Percentiles rank a stretch among this genome's conserved stretches.
These are phyloP conservation scores for Grantiella picta DNA, from an alignment of 2,113 vertebrate species.

Conservation along the genomic window DNA sequence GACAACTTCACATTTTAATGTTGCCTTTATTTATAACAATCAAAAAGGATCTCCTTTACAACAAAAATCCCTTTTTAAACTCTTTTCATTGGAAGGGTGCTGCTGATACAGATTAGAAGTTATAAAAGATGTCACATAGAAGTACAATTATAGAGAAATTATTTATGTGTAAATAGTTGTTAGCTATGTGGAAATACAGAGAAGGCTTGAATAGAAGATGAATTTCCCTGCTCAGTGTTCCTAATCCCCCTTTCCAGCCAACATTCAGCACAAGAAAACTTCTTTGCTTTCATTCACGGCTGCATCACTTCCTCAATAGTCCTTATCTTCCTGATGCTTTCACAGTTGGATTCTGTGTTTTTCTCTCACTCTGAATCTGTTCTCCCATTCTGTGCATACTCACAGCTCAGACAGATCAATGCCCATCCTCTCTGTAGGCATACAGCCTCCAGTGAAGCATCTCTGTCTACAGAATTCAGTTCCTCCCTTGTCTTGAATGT, in stretches of 20 bases:
- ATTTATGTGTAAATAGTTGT: background rate
- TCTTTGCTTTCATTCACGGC: background rate
- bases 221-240: background rate
- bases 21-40: background rate
- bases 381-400: background rate
- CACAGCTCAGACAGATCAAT: background rate
- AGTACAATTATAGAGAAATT: background rate
- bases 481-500: background rate
- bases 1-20: background rate
- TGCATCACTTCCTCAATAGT: background rate
- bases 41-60: background rate
- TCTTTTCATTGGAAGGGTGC: background rate
- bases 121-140: background rate
- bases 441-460: background rate
- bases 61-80: background rate
- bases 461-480: background rate
- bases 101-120: background rate
- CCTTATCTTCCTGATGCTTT: conserved; percentile 19
- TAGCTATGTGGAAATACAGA: background rate
- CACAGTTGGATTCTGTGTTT: conserved; percentile 7
- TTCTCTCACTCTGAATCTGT: background rate
- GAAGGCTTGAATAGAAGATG: background rate
- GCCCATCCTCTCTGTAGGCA: background rate
- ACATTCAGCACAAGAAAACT: background rate
- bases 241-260: background rate